Evolutionary conservation across 1,140 invertebrate genomes (phyloP), one percentile per base, ranked within the genome.

Genomic region (Formica selysi): DNA sequence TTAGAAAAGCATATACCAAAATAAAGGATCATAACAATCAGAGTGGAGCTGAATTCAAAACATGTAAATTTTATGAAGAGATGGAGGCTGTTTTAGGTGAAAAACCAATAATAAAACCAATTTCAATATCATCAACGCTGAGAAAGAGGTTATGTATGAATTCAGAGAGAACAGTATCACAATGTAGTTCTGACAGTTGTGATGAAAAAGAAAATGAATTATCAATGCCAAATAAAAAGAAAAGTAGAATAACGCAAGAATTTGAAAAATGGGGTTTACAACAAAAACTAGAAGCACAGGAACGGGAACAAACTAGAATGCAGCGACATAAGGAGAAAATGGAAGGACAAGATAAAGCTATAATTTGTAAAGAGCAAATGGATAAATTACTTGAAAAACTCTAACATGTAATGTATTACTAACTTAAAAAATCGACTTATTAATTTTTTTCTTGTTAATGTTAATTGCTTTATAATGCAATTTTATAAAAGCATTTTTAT

Each of bases 291-390:
- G 71, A 57, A 57, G 51, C 51, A 74, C 22, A 13, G 0, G 51
- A 74, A 74, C 48, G 51, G 7, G 71, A 74, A 13, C 0, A 74
- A 57, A 51, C 32, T 13, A 74, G 29, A 74, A 73, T 73, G 48
- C 29, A 73, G n/a, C 26, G 51, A 4, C 51, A 74, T 38, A 57
- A 57, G 22, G 51, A 74, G 5, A 74, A 74, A 8, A 74, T 74
- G 51, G 71, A 74, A 57, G 57, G 3, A 74, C 51, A 74, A 74
- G 51, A 74, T 36, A 36, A 74, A 57, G 71, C 71, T 38, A 74
- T 74, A 36, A 3, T 73, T 71, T 71, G 19, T 32, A 71, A 71
- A 54, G 68, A 71, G 0, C 68, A 71, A 73, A 73, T 57, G 70
- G 70, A 54, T n/a, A 73, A 74, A 59, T 57, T 59, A 59, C 2